Percentiles rank a stretch among this genome's conserved stretches.
Conservation (phyloP, 2,888 invertebrate species). For the Ichneumoninae sp. region DNA sequence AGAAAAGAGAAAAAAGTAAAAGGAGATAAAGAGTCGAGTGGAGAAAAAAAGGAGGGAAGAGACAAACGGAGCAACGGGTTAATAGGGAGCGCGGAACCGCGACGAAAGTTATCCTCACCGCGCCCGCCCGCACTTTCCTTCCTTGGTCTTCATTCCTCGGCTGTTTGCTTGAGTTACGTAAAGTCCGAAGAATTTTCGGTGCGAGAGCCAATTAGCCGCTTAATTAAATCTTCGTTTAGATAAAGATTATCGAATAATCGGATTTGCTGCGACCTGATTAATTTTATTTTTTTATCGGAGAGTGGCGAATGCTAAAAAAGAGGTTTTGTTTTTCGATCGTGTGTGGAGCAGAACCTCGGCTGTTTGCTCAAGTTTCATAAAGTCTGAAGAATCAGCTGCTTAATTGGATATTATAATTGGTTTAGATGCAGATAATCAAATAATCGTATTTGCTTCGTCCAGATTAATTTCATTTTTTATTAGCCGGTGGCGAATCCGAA, state of each 20-base stretch:
- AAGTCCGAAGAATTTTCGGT: conserved; percentile 23
- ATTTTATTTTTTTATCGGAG: neutral
- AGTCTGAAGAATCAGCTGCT: neutral
- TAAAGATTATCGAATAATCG: neutral
- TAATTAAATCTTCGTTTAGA: conserved; percentile 3
- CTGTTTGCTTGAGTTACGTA: conserved; percentile 23
- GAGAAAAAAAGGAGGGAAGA: conserved; percentile 27
- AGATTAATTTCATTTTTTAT: neutral
- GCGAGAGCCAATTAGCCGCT: neutral
- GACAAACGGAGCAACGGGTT: conserved; percentile 49
- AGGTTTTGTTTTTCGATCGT: neutral
- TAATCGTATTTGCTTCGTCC: neutral
- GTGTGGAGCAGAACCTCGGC: neutral
- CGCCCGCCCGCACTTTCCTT: conserved; percentile 56
- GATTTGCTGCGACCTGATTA: neutral
- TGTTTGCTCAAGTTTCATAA: conserved; percentile 31
- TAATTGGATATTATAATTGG: conserved; percentile 4
- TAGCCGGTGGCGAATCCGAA: neutral
- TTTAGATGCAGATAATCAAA: neutral
- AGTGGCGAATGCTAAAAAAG: neutral
- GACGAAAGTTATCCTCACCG: conserved; percentile 63
- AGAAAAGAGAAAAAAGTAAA: conserved; percentile 2
- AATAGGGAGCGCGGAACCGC: conserved; percentile 66
- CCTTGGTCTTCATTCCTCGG: conserved; percentile 50
- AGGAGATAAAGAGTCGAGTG: conserved; percentile 18